Percentiles rank a stretch among this genome's conserved stretches.
Evolutionary conservation across 2,888 invertebrate species (phyloP).

Genomic region (Ferrisia virgata): DNA sequence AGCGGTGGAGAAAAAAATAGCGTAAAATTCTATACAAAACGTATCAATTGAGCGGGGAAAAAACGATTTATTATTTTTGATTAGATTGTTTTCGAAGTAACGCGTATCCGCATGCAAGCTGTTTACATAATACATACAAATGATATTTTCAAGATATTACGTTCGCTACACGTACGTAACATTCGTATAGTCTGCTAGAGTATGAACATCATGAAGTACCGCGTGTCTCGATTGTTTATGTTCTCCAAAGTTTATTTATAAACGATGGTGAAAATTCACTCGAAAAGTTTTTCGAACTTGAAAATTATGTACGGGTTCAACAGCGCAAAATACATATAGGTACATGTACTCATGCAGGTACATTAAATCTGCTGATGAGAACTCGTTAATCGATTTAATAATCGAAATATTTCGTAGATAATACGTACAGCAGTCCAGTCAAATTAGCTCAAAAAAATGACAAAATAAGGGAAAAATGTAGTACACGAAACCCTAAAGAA

Average conservation of each 20-base stretch:
- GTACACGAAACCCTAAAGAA: too few relatives aligned
- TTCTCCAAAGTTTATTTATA: not conserved
- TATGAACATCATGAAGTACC: not conserved
- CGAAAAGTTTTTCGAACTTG: not conserved
- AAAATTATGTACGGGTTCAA: not conserved
- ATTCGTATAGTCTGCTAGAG: not conserved
- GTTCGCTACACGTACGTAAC: too few relatives aligned
- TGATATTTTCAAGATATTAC: not conserved
- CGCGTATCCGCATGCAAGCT: not conserved
- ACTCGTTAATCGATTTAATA: too few relatives aligned
- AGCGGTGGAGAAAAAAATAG: not conserved
- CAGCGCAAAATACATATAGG: not conserved
- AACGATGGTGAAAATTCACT: not conserved
- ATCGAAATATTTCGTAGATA: too few relatives aligned
- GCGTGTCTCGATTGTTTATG: not conserved
- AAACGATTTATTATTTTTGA: constrained; percentile 16
- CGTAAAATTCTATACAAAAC: not conserved
- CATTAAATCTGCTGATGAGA: too few relatives aligned
- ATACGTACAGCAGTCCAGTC: too few relatives aligned
- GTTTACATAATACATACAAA: not conserved
- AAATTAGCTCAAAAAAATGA: too few relatives aligned
- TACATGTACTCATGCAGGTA: not conserved
- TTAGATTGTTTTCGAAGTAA: constrained; percentile 2
- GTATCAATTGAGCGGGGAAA: not conserved
- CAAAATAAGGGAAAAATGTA: too few relatives aligned